Evolutionary conservation across 1,140 invertebrate species (phyloP).

Genomic region (Diploscapter pachys): DNA sequence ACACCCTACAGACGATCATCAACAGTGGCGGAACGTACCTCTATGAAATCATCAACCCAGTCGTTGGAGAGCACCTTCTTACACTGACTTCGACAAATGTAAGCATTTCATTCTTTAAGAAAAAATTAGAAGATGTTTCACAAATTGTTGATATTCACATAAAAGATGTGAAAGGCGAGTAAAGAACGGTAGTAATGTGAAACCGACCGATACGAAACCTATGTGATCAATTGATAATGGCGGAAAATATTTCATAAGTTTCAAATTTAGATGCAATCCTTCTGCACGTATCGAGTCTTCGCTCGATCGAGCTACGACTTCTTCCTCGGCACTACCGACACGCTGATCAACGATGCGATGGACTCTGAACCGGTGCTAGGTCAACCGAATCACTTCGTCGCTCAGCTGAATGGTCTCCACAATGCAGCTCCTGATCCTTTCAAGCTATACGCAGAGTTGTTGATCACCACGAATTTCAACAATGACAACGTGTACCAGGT

Average conservation of each 20-base stretch:
- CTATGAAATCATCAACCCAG: constrained; percentile 28
- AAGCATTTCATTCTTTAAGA: no score
- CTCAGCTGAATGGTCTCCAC: constrained; percentile 38
- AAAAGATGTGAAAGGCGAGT: no score
- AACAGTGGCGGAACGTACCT: constrained; percentile 27
- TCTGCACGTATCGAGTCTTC: constrained; percentile 41
- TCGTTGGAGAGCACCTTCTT: constrained; percentile 39
- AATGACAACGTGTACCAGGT: background rate
- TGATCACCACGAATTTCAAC: constrained; percentile 26
- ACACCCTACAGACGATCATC: constrained; percentile 7
- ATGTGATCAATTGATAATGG: no score
- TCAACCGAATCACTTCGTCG: constrained; percentile 35
- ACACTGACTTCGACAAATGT: constrained; percentile 11
- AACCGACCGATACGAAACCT: no score
- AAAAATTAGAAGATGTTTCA: background rate
- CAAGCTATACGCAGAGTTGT: constrained; percentile 39
- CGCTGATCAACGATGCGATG: constrained; percentile 24
- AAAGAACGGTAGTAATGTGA: no score
- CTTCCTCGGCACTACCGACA: constrained; percentile 32
- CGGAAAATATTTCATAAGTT: background rate
- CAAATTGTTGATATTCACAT: no score
- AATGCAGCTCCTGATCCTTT: constrained; percentile 30
- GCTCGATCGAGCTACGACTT: constrained; percentile 40
- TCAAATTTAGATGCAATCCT: constrained; percentile 18
- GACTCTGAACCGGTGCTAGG: constrained; percentile 36